These are phyloP conservation scores for Chrysomela aeneicollis DNA, from an alignment of 2,888 invertebrate species.

Conservation along the genomic window DNA sequence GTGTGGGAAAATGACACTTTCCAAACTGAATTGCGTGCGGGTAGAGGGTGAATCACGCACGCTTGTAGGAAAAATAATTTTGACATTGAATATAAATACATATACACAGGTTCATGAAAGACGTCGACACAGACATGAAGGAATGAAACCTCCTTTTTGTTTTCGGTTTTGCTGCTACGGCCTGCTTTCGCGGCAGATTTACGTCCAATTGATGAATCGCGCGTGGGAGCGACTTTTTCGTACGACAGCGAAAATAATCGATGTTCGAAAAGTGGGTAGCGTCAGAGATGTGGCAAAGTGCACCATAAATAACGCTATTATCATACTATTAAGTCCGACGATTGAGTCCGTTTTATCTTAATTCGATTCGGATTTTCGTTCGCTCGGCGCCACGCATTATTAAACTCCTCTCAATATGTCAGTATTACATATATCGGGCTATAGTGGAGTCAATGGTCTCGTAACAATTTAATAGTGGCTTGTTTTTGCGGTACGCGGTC, in stretches of 20 bases:
- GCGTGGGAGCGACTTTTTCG: not conserved
- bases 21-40: no score
- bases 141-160: no score
- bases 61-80: no score
- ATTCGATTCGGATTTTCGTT: conserved; percentile 51
- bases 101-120: no score
- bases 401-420: conserved; percentile 52
- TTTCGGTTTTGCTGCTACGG: no score
- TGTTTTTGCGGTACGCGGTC: conserved; percentile 17
- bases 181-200: not conserved
- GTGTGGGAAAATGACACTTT: no score
- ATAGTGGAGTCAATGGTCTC: conserved; percentile 52
- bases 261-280: conserved; percentile 28
- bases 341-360: conserved; percentile 53
- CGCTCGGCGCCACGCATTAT: conserved; percentile 50
- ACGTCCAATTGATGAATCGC: not conserved
- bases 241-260: conserved; percentile 16
- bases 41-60: no score
- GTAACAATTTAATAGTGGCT: conserved; percentile 45
- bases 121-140: no score
- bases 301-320: conserved; percentile 51
- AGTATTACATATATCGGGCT: conserved; percentile 49
- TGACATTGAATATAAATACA: no score
- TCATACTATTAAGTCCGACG: conserved; percentile 49
- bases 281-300: conserved; percentile 23